Base-by-base conservation (phyloP, 2,888 invertebrate species). In the Drosophila neotestacea region DNA sequence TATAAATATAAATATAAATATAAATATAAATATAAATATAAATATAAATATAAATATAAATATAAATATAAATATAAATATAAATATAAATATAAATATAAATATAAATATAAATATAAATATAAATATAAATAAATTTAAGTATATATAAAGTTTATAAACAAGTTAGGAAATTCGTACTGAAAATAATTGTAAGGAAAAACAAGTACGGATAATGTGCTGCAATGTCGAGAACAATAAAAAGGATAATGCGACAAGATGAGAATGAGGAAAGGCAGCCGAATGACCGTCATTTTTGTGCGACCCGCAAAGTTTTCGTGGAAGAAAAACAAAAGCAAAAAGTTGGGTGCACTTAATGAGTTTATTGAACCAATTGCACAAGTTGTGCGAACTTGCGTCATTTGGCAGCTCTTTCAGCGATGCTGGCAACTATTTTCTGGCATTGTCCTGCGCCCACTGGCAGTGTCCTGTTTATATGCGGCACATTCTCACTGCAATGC, bases 221-320 rank as follows among this genome's bases (percentile, higher is more conserved):
- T 64, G 89, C 79, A 68, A 67, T 73, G 87, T 71, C 85, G 70
- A 52, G 75, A 78, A 78, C 85, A 84, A 84, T 84, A 81, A 86
- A 84, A 86, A 39, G 87, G 85, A 88, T 89, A 89, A 84, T 81
- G 81, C 89, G 89, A 81, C 89, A 84, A 87, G 70, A 87, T 89
- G 85, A 72, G 71, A 89, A 70, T 78, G 81, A 74, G 83, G 62
- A 67, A 71, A 70, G 67, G 66, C 85, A 71, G 78, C 79, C 76
- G 70, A 84, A 73, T 89, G 89, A 89, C 87, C 81, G 70, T 61
- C 63, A 79, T 67, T 79, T 77, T 79, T 56, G 73, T 56, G 68
- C 68, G 55, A 50, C 16, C 48, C 27, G 11, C 74, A 64, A 79
- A 83, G 62, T 89, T 59, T 66, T 46, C 46, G 34, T 27, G 48